Evolutionary conservation across 30 jellyfish, hydroid and myxozoan species (phyloP).

Genomic region (Pseudorhiza aurosa): DNA sequence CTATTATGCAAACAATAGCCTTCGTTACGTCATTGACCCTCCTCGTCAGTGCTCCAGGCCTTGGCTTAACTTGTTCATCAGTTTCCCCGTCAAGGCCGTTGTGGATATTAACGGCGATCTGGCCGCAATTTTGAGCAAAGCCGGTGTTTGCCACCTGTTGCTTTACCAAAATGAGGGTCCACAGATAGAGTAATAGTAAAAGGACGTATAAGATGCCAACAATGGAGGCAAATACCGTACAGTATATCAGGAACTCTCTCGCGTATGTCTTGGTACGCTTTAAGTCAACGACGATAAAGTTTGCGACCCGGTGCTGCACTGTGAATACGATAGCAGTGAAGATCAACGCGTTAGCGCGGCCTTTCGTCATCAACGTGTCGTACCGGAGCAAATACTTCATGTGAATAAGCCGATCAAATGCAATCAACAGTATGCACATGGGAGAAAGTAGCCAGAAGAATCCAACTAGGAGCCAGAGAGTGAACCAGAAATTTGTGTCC

Average conservation of each 20-base stretch:
- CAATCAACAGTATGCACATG: constrained; percentile 1
- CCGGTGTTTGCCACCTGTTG: neutral
- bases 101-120: too few relatives aligned
- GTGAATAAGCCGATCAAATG: constrained; percentile 46
- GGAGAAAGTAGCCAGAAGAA: neutral
- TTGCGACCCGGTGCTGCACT: too few relatives aligned
- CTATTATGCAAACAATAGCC: too few relatives aligned
- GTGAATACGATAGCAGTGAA: neutral
- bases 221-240: neutral
- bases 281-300: neutral
- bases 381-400: constrained; percentile 24
- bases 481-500: neutral
- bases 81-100: too few relatives aligned
- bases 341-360: neutral
- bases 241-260: neutral
- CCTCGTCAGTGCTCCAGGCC: too few relatives aligned
- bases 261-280: neutral
- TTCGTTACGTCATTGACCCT: too few relatives aligned
- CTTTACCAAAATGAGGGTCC: neutral
- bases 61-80: too few relatives aligned
- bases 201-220: neutral
- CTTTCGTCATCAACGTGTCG: constrained; percentile 17
- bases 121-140: neutral
- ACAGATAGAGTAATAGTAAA: neutral
- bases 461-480: neutral